These are phyloP conservation scores for Tenrec ecaudatus DNA, from an alignment of 2,113 vertebrate genomes.

Conservation along the genomic window DNA sequence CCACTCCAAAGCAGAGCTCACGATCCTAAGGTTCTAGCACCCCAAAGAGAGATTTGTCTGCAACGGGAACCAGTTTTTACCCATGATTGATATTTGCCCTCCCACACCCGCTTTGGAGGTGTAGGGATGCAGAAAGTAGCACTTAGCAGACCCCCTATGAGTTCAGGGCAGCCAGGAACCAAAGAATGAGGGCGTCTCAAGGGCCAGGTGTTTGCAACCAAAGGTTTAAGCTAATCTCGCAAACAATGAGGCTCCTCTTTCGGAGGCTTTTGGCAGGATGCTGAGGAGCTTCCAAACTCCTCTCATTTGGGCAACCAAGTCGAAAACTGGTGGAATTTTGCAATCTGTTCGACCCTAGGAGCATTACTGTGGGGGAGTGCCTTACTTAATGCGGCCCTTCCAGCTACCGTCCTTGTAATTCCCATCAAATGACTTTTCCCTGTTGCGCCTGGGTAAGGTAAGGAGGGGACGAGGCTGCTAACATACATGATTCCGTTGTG, in stretches of 20 bases:
- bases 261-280: constrained; percentile 23
- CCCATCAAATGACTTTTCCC: no score
- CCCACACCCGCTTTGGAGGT: neutral
- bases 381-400: no score
- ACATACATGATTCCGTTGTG: no score
- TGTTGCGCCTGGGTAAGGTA: no score
- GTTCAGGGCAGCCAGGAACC: neutral
- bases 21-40: neutral
- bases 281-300: constrained; percentile 24
- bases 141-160: constrained; percentile 26
- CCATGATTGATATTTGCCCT: neutral
- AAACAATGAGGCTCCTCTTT: neutral
- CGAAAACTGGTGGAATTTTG: constrained; percentile 48
- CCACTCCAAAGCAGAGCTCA: constrained; percentile 25
- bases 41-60: neutral
- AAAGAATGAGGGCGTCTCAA: constrained; percentile 33
- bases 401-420: no score
- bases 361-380: no score
- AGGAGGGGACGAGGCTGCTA: no score
- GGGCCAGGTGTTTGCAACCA: neutral
- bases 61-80: neutral
- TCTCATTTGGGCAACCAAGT: constrained; percentile 25
- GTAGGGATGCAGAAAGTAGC: neutral
- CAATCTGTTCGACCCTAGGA: constrained; percentile 40
- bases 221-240: constrained; percentile 1